A percentile compares a stretch with the other conserved stretches of the same genome.
Evolutionary conservation across 1,140 invertebrate species (phyloP).

Genomic region (Diabrotica undecimpunctata): DNA sequence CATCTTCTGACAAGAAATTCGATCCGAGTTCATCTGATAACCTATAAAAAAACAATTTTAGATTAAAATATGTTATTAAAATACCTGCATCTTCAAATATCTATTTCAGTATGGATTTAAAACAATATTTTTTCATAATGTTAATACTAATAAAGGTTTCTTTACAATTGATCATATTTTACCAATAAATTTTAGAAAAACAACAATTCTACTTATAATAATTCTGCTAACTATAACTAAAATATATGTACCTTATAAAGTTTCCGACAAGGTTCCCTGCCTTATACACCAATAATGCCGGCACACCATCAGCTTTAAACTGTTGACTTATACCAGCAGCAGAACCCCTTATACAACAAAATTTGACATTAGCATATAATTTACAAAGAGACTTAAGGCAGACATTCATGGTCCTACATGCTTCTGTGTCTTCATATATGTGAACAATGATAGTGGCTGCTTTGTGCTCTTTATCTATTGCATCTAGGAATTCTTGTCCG

Average conservation of each 20-base stretch:
- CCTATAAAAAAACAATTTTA: background rate
- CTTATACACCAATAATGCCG: slow-evolving; percentile 90
- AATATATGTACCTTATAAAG: slow-evolving; percentile 63
- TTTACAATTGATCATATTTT: no score
- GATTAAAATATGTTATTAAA: no score
- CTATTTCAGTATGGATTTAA: no score
- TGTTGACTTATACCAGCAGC: slow-evolving; percentile 71
- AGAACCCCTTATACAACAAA: slow-evolving; percentile 79
- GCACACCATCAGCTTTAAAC: slow-evolving; percentile 84
- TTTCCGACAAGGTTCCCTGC: slow-evolving; percentile 87
- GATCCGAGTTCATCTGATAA: slow-evolving; percentile 82
- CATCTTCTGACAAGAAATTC: slow-evolving; percentile 87
- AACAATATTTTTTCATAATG: no score
- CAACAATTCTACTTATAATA: no score
- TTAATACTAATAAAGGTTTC: no score
- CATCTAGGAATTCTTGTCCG: slow-evolving; percentile 76
- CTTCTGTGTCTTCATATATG: slow-evolving; percentile 74
- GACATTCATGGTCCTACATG: slow-evolving; percentile 83
- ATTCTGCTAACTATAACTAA: no score
- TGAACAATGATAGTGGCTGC: slow-evolving; percentile 85
- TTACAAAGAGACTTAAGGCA: slow-evolving; percentile 74
- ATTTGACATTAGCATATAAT: slow-evolving; percentile 86
- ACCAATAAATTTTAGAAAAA: no score
- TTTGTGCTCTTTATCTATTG: slow-evolving; percentile 85
- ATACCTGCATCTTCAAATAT: no score